A percentile compares a stretch with the other conserved stretches of the same genome.
These are phyloP conservation scores for Anhinga anhinga DNA, from an alignment of 2,113 vertebrate species.

Conservation along the genomic window DNA sequence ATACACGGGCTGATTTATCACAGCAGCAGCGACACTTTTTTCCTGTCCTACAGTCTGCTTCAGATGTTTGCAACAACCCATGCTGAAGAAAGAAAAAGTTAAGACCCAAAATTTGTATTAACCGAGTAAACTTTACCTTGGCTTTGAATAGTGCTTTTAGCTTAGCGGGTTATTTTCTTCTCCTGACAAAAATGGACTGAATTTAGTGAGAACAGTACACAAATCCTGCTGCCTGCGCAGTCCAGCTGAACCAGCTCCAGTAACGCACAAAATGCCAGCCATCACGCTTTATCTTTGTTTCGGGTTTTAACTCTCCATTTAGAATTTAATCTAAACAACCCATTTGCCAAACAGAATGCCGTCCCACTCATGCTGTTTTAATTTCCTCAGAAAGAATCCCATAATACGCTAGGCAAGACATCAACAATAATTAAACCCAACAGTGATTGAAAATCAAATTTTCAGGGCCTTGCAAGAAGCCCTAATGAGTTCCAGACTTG, in stretches of 20 bases:
- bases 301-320: not conserved
- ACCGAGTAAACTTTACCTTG: not conserved
- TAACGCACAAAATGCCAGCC: not conserved
- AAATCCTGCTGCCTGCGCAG: not conserved
- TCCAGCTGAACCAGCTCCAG: slow-evolving; percentile 7
- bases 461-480: slow-evolving; percentile 11
- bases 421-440: slow-evolving; percentile 63
- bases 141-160: not conserved
- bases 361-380: slow-evolving; percentile 27
- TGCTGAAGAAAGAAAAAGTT: not conserved
- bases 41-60: not conserved
- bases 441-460: slow-evolving; percentile 37
- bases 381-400: slow-evolving; percentile 57
- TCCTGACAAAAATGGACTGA: not conserved
- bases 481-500: slow-evolving; percentile 65
- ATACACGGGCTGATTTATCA: rapidly evolving
- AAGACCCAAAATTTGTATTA: not conserved
- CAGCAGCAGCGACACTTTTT: not conserved
- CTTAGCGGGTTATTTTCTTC: not conserved
- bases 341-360: not conserved
- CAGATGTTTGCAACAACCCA: not conserved
- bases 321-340: slow-evolving; percentile 29
- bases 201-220: not conserved
- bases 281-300: not conserved
- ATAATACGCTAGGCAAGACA: slow-evolving; percentile 30